Base-by-base conservation (phyloP, 2,113 vertebrate species). In the Channa maculata region DNA sequence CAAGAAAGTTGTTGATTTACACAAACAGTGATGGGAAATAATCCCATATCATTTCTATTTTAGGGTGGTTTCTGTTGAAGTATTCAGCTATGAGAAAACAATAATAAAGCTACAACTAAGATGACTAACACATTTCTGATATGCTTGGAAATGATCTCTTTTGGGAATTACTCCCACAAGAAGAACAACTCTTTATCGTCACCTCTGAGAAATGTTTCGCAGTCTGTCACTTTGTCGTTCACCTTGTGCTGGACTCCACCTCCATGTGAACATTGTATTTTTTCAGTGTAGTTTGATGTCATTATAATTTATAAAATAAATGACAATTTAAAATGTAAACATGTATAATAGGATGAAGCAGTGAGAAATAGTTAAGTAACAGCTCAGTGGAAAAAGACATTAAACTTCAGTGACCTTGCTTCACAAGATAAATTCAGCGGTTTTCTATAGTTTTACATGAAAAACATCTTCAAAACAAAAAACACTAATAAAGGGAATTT, bases 31-130 rank as follows among this genome's bases (percentile, higher is more conserved):
- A 77, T 59, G 65, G 65, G 71, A 77, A 77, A 49, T 54, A 2
- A 5, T 0, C 6, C 77, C 69, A 81, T 62, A 36, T 86, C 79
- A 80, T 86, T 86, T 82, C 41, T 49, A 54, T 90, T 82, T 67
- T 34, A 63, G 54, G 43, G 51, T 46, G 79, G 71, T 78, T 87
- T 79, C 53, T 67, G 67, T 60, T 65, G 57, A 5, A 79, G 59
- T 65, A n/a, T 60, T 77, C 34, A 51, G 15, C 55, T 70, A 45
- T 57, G 70, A 79, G 76, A 78, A 86, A 76, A 84, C 64, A 72
- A 83, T 49, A 84, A 83, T 52, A 39, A 59, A 80, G 67, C 76
- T 50, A 75, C 4, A 44, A 45, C 39, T 34, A 4, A 67, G 43
- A 83, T 75, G 64, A 85, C 55, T 34, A 80, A 79, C n/a, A 62